Conservation (phyloP, 1,140 invertebrate genomes). For the Centruroides sculpturatus region DNA sequence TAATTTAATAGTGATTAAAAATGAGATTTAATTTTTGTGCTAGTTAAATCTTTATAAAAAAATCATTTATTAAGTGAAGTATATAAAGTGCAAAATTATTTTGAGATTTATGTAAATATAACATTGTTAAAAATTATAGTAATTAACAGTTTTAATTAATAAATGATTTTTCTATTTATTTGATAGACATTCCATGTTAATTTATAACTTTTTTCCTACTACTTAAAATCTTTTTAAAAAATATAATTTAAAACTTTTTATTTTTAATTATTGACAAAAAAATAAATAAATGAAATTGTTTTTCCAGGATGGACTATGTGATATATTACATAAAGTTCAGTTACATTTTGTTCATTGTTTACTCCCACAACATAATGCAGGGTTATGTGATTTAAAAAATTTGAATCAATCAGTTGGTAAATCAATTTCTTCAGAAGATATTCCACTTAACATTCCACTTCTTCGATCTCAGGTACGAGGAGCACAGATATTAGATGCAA, state of each 20-base stretch:
- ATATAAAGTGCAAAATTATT: too few relatives aligned
- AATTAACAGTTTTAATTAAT: too few relatives aligned
- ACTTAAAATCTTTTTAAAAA: not conserved
- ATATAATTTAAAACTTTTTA: not conserved
- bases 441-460: conserved; percentile 71
- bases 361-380: conserved; percentile 61
- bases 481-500: conserved; percentile 72
- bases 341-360: conserved; percentile 78
- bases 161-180: too few relatives aligned
- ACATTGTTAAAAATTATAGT: too few relatives aligned
- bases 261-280: not conserved
- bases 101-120: too few relatives aligned
- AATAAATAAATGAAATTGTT: too few relatives aligned
- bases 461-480: conserved; percentile 75
- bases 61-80: too few relatives aligned
- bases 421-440: conserved; percentile 33
- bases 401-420: conserved; percentile 12
- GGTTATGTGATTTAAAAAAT: conserved; percentile 33
- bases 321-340: conserved; percentile 65
- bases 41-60: too few relatives aligned
- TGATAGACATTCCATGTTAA: not conserved
- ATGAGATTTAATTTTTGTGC: too few relatives aligned
- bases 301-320: conserved; percentile 64
- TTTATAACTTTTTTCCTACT: not conserved
- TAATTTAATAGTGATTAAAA: too few relatives aligned